A percentile compares a stretch with the other conserved stretches of the same genome.
These are phyloP conservation scores for Copsychus sechellarum DNA, from an alignment of 2,113 vertebrate genomes.

Conservation along the genomic window DNA sequence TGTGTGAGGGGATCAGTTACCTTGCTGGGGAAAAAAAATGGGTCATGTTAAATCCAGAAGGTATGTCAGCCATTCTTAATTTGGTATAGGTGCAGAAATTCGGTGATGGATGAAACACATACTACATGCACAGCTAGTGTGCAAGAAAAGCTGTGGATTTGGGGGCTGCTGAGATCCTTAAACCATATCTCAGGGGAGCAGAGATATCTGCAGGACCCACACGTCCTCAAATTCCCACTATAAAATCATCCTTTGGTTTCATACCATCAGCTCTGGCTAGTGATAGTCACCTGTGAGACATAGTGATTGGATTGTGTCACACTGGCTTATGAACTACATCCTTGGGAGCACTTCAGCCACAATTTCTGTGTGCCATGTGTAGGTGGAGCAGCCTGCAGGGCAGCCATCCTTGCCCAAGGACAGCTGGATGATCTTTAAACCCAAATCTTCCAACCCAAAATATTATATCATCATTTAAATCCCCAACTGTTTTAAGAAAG, in stretches of 20 bases:
- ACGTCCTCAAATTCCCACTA: not conserved
- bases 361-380: not conserved
- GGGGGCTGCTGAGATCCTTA: not conserved
- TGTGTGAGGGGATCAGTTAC: not conserved
- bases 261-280: not conserved
- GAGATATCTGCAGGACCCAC: not conserved
- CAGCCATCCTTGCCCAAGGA: not conserved
- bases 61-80: not conserved
- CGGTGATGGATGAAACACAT: not conserved
- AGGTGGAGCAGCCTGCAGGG: not conserved
- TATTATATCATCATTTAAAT: not conserved
- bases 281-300: rapidly evolving
- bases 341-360: not conserved
- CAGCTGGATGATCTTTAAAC: not conserved
- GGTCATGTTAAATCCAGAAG: not conserved
- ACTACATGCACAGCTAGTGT: not conserved
- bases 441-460: not conserved
- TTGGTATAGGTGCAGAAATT: not conserved
- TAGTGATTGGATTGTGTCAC: not conserved
- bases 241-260: not conserved
- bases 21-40: not conserved
- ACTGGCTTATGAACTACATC: not conserved
- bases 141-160: not conserved
- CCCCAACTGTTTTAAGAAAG: not conserved
- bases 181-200: not conserved